Conservation (phyloP, 2,113 vertebrate genomes). For the Syngnathoides biaculeatus region DNA sequence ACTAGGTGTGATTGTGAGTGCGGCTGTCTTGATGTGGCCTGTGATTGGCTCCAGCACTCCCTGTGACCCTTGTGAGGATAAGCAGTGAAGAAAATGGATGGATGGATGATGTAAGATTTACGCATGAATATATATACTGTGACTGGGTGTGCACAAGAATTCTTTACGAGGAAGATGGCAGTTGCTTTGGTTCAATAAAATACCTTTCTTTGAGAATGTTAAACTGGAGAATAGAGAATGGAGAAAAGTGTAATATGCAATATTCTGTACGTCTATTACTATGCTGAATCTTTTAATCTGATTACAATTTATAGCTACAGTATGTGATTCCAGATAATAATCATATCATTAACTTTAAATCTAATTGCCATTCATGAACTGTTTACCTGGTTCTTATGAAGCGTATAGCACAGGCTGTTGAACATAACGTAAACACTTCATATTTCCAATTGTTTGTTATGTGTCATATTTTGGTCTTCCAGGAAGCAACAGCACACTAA, state of each 20-base stretch:
- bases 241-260: background rate
- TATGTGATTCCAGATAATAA: background rate
- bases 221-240: background rate
- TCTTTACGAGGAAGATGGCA: background rate
- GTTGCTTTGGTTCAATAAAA: background rate
- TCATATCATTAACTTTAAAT: background rate
- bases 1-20: too few species aligned
- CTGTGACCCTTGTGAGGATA: too few species aligned
- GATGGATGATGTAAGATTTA: background rate
- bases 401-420: background rate
- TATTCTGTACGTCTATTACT: background rate
- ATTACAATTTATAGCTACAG: background rate
- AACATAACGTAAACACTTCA: background rate
- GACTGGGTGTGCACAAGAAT: constrained; percentile 8
- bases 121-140: background rate
- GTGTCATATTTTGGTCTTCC: constrained; percentile 24
- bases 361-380: background rate
- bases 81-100: too few species aligned
- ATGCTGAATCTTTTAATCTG: background rate
- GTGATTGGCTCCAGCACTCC: too few species aligned
- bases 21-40: too few species aligned
- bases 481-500: constrained; percentile 54
- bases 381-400: background rate
- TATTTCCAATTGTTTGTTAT: background rate
- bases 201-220: background rate